Base-by-base conservation (phyloP, 2,888 invertebrate species). In the Dinocampus coccinellae region DNA sequence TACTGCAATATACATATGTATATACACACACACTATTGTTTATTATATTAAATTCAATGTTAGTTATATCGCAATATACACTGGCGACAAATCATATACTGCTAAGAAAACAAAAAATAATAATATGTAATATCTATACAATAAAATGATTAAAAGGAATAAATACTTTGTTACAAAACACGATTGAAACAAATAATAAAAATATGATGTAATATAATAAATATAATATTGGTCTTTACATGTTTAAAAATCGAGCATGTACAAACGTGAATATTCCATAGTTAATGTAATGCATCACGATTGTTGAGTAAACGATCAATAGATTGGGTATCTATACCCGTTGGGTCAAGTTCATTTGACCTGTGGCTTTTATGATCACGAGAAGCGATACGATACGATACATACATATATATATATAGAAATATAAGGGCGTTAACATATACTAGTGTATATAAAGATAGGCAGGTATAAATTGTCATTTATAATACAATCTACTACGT, bases 281-380 rank as follows among this genome's bases (percentile, higher is more conserved):
- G n/a, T n/a, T n/a, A n/a, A n/a, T n/a, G n/a, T n/a, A n/a, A 76
- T 76, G 72, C 73, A 76, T 76, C 75, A 76, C 75, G 72, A 73
- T 68, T 69, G 65, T 75, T 75, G 73, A 74, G 75, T 75, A 72
- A 75, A 75, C 64, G 71, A 75, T 69, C 52, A 61, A 73, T 73
- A 67, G 70, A 71, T 69, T 60, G 69, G 60, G 68, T 74, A 64
- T 69, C 61, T 60, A 34, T 26, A 47, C 47, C 36, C 57, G 24
- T 33, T 55, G 53, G 68, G 67, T 64, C 69, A 39, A 66, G 26
- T 36, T 67, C 55, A 13, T 60, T 73, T 66, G 72, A 55, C 68
- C 57, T 42, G 55, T 22, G 33, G 34, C n/a, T 63, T 22, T 22
- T 55, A 24, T 57, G 61, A 53, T 55, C 52, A 61, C 39, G 52